Base-by-base conservation (phyloP, 1,140 invertebrate genomes). In the Rhopalosiphum maidis region DNA sequence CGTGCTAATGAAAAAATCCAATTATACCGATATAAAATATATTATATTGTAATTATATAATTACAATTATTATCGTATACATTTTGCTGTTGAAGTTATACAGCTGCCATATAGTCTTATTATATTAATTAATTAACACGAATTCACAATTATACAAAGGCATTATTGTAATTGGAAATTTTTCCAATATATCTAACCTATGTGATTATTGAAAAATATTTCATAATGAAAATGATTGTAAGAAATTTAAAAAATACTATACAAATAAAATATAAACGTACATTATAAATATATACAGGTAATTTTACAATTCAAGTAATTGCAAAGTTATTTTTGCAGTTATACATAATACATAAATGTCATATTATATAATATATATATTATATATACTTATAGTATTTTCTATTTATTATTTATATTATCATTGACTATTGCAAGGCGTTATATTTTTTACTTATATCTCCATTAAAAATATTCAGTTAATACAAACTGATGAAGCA, bases 91-190 rank as follows among this genome's bases (percentile, higher is more conserved):
- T n/a, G 25, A n/a, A n/a, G 60, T 21, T 77, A 15, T 15, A n/a
- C n/a, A 77, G 60, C 60, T 77, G 60, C 60, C 60, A 77, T 35
- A 77, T 35, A 77, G 30, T 77, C 0, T 68, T n/a, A 68, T 68
- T 68, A 35, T n/a, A n/a, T n/a, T 77, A 77, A 77, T 77, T 77
- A 77, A 68, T 77, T 77, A n/a, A 77, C 60, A 77, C 60, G n/a
- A 68, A 77, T 77, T 77, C 30, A 18, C 30, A 18, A 77, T n/a
- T 77, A n/a, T n/a, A 77, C 48, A 77, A 77, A n/a, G 11, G 30
- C 11, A 68, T 68, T 68, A 68, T 68, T 68, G 60, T 30, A 15
- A 30, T 60, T 60, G 30, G 11, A n/a, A 9, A 77, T 35, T 77
- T n/a, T 77, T n/a, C 60, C 15, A 18, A 18, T 77, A 77, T 18